Evolutionary conservation across 2,888 invertebrate species (phyloP).

Genomic region (Melieria picta): DNA sequence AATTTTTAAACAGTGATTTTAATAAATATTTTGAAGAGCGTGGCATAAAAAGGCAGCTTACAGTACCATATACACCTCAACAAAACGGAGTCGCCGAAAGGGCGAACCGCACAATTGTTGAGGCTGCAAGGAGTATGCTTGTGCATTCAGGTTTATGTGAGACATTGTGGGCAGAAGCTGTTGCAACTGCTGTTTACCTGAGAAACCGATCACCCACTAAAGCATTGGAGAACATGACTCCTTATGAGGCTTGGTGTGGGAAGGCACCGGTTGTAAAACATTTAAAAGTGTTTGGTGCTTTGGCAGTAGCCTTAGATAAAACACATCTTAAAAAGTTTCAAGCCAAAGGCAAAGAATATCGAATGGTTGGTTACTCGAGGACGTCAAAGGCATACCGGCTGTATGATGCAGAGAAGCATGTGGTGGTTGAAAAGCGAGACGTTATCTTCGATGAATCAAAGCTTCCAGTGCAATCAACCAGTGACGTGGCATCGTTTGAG

Average conservation of each 20-base stretch:
- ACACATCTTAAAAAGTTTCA: background rate
- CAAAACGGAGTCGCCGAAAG: conserved; percentile 46
- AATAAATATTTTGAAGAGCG: conserved; percentile 19
- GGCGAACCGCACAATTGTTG: conserved; percentile 43
- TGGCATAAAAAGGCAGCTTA: conserved; percentile 30
- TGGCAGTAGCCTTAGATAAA: conserved; percentile 18
- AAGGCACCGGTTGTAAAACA: conserved; percentile 38
- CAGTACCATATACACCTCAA: conserved; percentile 41
- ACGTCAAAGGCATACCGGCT: no score
- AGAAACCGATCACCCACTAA: conserved; percentile 39
- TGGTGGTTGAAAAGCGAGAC: no score
- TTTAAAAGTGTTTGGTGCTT: conserved; percentile 31
- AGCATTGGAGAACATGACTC: conserved; percentile 35
- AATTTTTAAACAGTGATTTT: conserved; percentile 22
- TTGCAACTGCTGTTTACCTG: conserved; percentile 41
- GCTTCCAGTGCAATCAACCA: no score
- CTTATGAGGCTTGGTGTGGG: conserved; percentile 40
- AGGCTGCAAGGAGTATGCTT: conserved; percentile 52
- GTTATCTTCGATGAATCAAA: no score
- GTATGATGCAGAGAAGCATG: no score
- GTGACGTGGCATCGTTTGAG: background rate
- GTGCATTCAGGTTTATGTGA: conserved; percentile 44
- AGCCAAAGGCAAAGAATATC: background rate
- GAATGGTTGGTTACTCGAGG: no score
- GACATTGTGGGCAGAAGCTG: conserved; percentile 45